Percentiles rank a stretch among this genome's conserved stretches.
Evolutionary conservation across 2,888 invertebrate genomes (phyloP).

Genomic region (Zaprionus lineosus): DNA sequence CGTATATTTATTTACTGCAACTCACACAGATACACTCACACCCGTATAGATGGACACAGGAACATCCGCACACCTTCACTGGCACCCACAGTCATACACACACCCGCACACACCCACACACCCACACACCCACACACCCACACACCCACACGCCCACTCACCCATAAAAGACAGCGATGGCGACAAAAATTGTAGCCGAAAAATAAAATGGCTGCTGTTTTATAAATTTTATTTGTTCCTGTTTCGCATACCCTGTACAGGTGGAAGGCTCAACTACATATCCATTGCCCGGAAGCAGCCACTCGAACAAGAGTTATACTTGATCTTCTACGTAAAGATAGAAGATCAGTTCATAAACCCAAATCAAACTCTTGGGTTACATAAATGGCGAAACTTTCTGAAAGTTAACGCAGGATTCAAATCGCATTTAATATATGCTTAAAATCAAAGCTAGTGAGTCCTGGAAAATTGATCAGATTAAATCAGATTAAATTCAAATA

Average conservation of each 20-base stretch:
- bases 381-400: too few relatives aligned
- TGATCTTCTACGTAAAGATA: too few relatives aligned
- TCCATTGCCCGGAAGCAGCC: too few relatives aligned
- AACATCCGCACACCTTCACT: conserved; percentile 21
- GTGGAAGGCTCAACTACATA: conserved; percentile 7
- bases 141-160: conserved; percentile 13
- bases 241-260: conserved; percentile 39
- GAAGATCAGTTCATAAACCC: too few relatives aligned
- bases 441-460: too few relatives aligned
- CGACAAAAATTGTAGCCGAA: conserved; percentile 73
- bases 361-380: too few relatives aligned
- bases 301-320: too few relatives aligned
- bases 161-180: conserved; percentile 56
- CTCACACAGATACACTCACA: conserved; percentile 58
- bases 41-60: conserved; percentile 21
- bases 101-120: conserved; percentile 5
- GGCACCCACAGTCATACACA: conserved; percentile 19
- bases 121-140: conserved; percentile 26
- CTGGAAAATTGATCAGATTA: too few relatives aligned
- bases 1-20: conserved; percentile 78
- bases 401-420: too few relatives aligned
- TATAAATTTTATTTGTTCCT: conserved; percentile 67
- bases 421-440: too few relatives aligned
- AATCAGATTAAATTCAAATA: too few relatives aligned
- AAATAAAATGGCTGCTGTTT: conserved; percentile 72